A percentile compares a stretch with the other conserved stretches of the same genome.
phyloP scores from a whole-genome alignment of 2,113 vertebrate species.

The Caranx melampygus region DNA sequence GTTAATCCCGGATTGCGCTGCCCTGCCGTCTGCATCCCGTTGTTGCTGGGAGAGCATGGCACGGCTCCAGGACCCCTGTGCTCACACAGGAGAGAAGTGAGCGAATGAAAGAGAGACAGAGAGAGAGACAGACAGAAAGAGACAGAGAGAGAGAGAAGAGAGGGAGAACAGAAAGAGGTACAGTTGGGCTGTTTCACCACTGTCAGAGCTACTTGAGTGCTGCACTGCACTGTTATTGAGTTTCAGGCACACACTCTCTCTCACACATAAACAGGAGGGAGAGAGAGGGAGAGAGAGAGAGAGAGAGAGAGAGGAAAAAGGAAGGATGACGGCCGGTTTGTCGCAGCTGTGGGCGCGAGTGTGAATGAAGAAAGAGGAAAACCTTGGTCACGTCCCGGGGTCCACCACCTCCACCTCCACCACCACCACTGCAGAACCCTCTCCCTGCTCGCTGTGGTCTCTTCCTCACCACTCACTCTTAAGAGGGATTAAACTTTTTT shows the following conservation, averaged over 20 bases:
- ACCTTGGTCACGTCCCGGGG: slow-evolving; percentile 40
- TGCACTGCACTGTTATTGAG: slow-evolving; percentile 55
- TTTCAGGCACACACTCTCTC: slow-evolving; percentile 60
- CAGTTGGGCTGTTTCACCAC: slow-evolving; percentile 53
- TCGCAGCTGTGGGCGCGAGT: slow-evolving; percentile 56
- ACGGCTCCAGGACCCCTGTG: slow-evolving; percentile 75
- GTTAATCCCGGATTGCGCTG: slow-evolving; percentile 80
- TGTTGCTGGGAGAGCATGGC: slow-evolving; percentile 77
- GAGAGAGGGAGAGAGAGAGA: neutral
- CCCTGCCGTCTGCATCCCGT: slow-evolving; percentile 78
- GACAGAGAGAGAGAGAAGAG: slow-evolving; percentile 20
- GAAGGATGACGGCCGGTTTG: slow-evolving; percentile 61
- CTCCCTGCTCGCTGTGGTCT: slow-evolving; percentile 16
- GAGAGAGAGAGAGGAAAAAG: slow-evolving; percentile 7
- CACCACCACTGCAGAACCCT: neutral
- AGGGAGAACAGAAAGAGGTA: slow-evolving; percentile 34
- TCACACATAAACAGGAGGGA: slow-evolving; percentile 39
- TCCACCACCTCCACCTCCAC: slow-evolving; percentile 17
- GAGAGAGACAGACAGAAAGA: slow-evolving; percentile 21
- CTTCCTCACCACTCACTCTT: slow-evolving; percentile 31
- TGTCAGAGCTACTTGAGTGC: slow-evolving; percentile 60
- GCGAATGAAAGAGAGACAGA: slow-evolving; percentile 38
- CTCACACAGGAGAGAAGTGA: slow-evolving; percentile 70
- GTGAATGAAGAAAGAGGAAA: slow-evolving; percentile 73
- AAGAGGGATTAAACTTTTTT: slow-evolving; percentile 74